phyloP scores from a whole-genome alignment of 2,888 invertebrate genomes.

The Drosophila prolongata region DNA sequence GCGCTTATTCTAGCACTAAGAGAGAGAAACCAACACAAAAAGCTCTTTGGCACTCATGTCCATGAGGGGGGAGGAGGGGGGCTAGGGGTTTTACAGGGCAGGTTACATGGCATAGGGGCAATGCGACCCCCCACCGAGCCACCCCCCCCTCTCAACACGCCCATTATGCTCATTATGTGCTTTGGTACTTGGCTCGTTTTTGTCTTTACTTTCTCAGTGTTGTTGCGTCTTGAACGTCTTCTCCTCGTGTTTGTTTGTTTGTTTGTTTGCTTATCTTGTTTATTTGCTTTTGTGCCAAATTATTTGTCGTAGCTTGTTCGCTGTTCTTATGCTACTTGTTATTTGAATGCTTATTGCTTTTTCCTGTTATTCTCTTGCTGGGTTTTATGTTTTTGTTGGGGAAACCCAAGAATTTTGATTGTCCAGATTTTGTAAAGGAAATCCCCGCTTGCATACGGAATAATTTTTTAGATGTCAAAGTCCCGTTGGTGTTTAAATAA shows the following conservation, averaged over 20 bases:
- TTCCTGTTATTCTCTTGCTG: conserved; percentile 24
- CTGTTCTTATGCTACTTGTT: conserved; percentile 43
- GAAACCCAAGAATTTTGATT: conserved; percentile 35
- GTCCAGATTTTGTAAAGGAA: conserved; percentile 5
- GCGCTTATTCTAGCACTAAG: conserved; percentile 55
- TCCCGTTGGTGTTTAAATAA: background rate
- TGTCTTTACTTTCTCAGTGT: conserved; percentile 45
- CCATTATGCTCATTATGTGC: conserved; percentile 71
- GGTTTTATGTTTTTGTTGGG: conserved; percentile 4
- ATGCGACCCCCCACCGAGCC: conserved; percentile 12
- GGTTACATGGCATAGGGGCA: conserved; percentile 7
- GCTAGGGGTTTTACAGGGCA: background rate
- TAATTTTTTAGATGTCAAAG: background rate
- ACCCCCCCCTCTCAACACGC: conserved; percentile 40
- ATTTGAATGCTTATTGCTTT: conserved; percentile 45
- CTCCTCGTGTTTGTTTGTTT: conserved; percentile 35
- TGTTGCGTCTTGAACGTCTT: conserved; percentile 11
- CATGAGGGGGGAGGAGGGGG: background rate
- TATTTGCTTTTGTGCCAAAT: conserved; percentile 64
- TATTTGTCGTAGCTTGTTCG: conserved; percentile 58
- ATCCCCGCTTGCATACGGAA: background rate
- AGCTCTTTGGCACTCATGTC: conserved; percentile 54
- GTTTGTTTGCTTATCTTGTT: conserved; percentile 61
- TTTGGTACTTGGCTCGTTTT: conserved; percentile 65
- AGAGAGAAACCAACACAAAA: conserved; percentile 53